Evolutionary conservation across 2,113 vertebrate genomes (phyloP).

Genomic region (Carassius auratus): DNA sequence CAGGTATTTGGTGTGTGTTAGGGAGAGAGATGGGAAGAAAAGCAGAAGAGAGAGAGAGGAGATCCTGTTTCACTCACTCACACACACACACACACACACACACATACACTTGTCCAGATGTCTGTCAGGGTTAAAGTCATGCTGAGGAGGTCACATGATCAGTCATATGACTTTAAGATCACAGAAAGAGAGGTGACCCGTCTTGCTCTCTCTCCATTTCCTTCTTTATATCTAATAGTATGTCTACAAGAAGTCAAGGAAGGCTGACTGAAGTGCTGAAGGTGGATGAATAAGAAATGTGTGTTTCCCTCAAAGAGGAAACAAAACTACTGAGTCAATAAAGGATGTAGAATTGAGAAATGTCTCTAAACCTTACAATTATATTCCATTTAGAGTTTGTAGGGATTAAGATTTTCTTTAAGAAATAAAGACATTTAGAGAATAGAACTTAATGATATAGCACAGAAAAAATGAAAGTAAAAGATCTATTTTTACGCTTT

Average conservation of each 20-base stretch:
- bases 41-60: slow-evolving; percentile 55
- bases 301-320: slow-evolving; percentile 38
- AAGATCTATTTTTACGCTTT: neutral
- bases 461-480: neutral
- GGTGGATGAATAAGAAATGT: slow-evolving; percentile 21
- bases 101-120: slow-evolving; percentile 53
- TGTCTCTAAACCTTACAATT: neutral
- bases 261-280: slow-evolving; percentile 10
- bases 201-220: neutral
- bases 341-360: slow-evolving; percentile 16
- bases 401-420: neutral
- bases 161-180: slow-evolving; percentile 53
- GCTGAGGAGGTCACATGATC: slow-evolving; percentile 57
- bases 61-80: slow-evolving; percentile 55
- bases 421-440: neutral
- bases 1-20: slow-evolving; percentile 52
- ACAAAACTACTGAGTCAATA: slow-evolving; percentile 42
- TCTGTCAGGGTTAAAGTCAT: slow-evolving; percentile 55
- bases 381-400: neutral
- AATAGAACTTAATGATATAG: neutral
- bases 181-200: slow-evolving; percentile 44
- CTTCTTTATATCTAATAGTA: slow-evolving; percentile 6
- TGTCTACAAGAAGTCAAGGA: neutral
- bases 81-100: slow-evolving; percentile 39
- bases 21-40: slow-evolving; percentile 54